A percentile compares a stretch with the other conserved stretches of the same genome.
phyloP scores from a whole-genome alignment of 2,888 invertebrate species.

The Antheraea assamensis region DNA sequence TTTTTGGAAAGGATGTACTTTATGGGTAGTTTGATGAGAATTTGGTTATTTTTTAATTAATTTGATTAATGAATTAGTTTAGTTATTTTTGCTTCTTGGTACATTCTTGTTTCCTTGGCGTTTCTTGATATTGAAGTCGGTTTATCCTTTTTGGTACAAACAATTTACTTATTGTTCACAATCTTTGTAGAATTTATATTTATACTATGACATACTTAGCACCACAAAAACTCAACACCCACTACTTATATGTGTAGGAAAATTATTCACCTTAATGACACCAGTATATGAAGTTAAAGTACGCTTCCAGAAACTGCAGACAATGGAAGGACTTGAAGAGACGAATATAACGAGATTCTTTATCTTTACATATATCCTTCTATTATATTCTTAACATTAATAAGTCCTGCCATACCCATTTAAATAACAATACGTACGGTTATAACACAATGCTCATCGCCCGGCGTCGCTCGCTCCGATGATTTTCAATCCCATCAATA shows the following conservation, averaged over 20 bases:
- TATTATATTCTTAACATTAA: slow-evolving; percentile 24
- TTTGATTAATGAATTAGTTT: too few relatives aligned
- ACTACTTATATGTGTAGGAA: neutral
- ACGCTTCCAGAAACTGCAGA: neutral
- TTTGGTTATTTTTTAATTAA: too few relatives aligned
- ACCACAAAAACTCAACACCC: neutral
- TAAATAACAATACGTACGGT: slow-evolving; percentile 55
- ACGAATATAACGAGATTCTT: slow-evolving; percentile 5
- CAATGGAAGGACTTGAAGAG: neutral
- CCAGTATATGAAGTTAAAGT: neutral
- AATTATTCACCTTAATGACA: neutral
- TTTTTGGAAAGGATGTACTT: too few relatives aligned
- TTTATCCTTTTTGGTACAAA: too few relatives aligned
- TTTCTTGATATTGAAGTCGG: too few relatives aligned
- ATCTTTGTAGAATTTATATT: too few relatives aligned
- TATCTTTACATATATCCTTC: slow-evolving; percentile 16
- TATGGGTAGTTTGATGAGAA: too few relatives aligned
- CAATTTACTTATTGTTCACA: too few relatives aligned
- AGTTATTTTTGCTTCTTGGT: too few relatives aligned
- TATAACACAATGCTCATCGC: slow-evolving; percentile 59
- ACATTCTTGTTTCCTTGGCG: too few relatives aligned
- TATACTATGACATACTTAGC: neutral
- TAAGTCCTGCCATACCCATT: slow-evolving; percentile 24
- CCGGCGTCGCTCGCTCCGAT: slow-evolving; percentile 62
- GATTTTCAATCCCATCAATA: slow-evolving; percentile 64